Base-by-base conservation (phyloP, 2,797 vertebrate genomes). In the Manis crassicaudata region DNA sequence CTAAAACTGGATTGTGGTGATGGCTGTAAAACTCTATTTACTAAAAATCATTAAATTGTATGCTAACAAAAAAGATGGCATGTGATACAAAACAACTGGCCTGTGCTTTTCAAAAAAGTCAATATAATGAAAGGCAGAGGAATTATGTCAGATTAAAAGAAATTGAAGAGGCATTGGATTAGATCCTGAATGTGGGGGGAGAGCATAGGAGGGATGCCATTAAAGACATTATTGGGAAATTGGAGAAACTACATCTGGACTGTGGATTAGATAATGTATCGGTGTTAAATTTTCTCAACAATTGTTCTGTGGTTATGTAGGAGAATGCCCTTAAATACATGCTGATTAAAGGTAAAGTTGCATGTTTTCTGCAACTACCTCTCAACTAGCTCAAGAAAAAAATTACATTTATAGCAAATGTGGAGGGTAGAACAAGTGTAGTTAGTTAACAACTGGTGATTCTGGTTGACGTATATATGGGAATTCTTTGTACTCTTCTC, bases 401-500 rank as follows among this genome's bases (percentile, higher is more conserved):
- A 68, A 27, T 65, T 67, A 29, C 50, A 70, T 50, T 9, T 77
- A n/a, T 77, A 81, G 5, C 43, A 14, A 83, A n/a, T 73, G 16
- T 58, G 10, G 73, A 94, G 13, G 32, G 56, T 70, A 87, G 23
- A 86, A 54, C 11, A 92, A 89, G 62, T 83, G 35, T 58, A 73
- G 32, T 90, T 67, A 76, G 65, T 72, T 94, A 94, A 73, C 10
- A 58, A 65, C 27, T 90, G 23, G 18, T 73, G 46, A 77, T 67
- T 58, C 20, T 92, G 60, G 40, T 5, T 89, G 72, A 93, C 75
- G 35, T 5, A 20, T 58, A 0, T 70, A n/a, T 76, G 21, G 25
- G 32, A 89, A 90, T 90, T 95, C 27, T 92, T 81, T 85, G 68
- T 76, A 52, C 52, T 76, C 11, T 65, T 72, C 35, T 92, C 63